Evolutionary conservation across 1,140 invertebrate genomes (phyloP).

Genomic region (Philotrypesis tridentata): DNA sequence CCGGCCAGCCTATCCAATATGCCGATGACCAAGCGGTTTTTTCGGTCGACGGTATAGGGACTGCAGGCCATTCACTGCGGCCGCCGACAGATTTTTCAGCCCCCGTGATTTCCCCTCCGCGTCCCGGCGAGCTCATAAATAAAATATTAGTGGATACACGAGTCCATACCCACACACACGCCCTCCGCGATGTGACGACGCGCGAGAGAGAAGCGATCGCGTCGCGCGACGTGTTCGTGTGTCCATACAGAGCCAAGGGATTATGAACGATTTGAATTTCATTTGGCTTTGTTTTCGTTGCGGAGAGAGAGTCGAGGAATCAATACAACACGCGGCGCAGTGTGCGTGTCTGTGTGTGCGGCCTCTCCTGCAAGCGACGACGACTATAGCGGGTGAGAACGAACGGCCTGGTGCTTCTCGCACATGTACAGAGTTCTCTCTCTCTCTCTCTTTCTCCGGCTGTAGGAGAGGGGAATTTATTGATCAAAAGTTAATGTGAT

Average conservation of each 20-base stretch:
- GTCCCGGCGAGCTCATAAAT: slow-evolving; percentile 3
- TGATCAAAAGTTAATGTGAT: not conserved
- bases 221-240: not conserved
- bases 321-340: not conserved
- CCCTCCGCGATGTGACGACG: not conserved
- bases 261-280: not conserved
- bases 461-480: not conserved
- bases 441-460: too few species aligned
- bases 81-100: slow-evolving; percentile 8
- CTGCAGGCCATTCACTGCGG: not conserved
- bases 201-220: not conserved
- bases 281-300: not conserved
- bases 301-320: not conserved
- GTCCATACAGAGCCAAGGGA: not conserved
- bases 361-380: too few species aligned
- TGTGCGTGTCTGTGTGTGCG: not conserved
- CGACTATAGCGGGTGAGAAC: too few species aligned
- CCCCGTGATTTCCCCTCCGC: not conserved
- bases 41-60: not conserved
- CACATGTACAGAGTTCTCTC: too few species aligned
- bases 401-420: not conserved
- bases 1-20: slow-evolving; percentile 6
- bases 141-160: not conserved
- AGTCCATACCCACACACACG: not conserved
- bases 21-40: not conserved